Evolutionary conservation across 2,113 vertebrate species (phyloP), one percentile per base, ranked within the genome.

Genomic region (Diglossa brunneiventris): DNA sequence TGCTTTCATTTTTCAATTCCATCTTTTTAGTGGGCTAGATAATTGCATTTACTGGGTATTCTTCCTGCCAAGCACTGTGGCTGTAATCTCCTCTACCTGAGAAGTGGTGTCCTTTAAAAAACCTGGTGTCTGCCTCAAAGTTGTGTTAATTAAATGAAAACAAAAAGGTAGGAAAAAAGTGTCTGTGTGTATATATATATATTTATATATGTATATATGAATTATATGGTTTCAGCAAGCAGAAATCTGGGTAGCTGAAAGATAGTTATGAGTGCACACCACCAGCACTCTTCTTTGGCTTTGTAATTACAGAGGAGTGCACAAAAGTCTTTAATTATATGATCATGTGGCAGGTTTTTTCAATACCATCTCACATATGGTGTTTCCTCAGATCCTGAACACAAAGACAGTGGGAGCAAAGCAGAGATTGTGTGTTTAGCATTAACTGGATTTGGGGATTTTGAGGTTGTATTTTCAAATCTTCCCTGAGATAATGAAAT

Each of bases 21-120:
- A 87, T 95, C 86, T 89, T 93, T 93, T 89, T 93, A 95, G 80
- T 87, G 80, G 83, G 68, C 44, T 92, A 59, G 79, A 81, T 96
- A 96, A 96, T 96, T 95, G 83, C 64, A 53, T 96, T 96, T 96
- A 23, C 79, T 78, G 82, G 82, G 33, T 67, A 59, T 95, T 47
- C 85, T 97, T 96, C 94, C 94, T 94, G 94, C 85, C 1, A 46
- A 95, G 79, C 61, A 41, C 75, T 0, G 0, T 78, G 44, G n/a
- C 86, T 78, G 26, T 90, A 92, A 72, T 92, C 75, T 90, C 39
- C 10, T 88, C 56, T 33, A 96, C 96, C 83, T 93, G 88, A 92
- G 73, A 80, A 93, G 93, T 93, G 72, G 83, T 87, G 92, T 86
- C 83, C 88, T 94, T 90, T 77, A 47, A 81, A 78, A 64, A 81